A percentile compares a stretch with the other conserved stretches of the same genome.
Evolutionary conservation across 92 coral and sea anemone species (phyloP).

Genomic region (Galaxea fascicularis): DNA sequence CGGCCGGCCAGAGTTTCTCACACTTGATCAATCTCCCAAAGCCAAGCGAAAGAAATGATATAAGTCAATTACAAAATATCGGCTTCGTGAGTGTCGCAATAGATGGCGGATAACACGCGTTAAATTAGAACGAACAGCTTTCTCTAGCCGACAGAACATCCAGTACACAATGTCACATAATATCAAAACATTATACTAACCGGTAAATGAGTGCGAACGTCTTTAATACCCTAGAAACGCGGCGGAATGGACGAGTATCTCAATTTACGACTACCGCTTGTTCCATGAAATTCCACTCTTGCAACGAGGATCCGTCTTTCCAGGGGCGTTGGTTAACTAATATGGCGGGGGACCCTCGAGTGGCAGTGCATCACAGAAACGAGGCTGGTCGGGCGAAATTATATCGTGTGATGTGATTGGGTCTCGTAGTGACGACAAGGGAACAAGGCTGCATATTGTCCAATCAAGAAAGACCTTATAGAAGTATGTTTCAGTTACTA

Average conservation of each 20-base stretch:
- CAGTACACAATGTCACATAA: background rate
- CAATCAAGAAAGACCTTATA: conserved; percentile 18
- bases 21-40: conserved; percentile 34
- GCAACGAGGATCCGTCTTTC: conserved; percentile 84
- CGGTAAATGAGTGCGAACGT: conserved; percentile 21
- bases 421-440: background rate
- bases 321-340: conserved; percentile 95
- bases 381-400: conserved; percentile 40
- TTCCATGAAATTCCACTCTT: conserved; percentile 59
- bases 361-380: conserved; percentile 31
- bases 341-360: conserved; percentile 91
- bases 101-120: conserved; percentile 4
- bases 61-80: conserved; percentile 7
- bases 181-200: conserved; percentile 16
- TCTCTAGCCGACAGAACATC: background rate
- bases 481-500: conserved; percentile 3
- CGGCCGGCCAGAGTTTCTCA: background rate
- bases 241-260: conserved; percentile 22
- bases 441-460: background rate
- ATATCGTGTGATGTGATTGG: conserved; percentile 63
- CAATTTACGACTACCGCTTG: conserved; percentile 20
- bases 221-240: conserved; percentile 48
- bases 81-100: background rate
- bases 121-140: conserved; percentile 10
- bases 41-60: conserved; percentile 13